phyloP scores from a whole-genome alignment of 2,113 vertebrate genomes.

The Nothobranchius kuhntae region DNA sequence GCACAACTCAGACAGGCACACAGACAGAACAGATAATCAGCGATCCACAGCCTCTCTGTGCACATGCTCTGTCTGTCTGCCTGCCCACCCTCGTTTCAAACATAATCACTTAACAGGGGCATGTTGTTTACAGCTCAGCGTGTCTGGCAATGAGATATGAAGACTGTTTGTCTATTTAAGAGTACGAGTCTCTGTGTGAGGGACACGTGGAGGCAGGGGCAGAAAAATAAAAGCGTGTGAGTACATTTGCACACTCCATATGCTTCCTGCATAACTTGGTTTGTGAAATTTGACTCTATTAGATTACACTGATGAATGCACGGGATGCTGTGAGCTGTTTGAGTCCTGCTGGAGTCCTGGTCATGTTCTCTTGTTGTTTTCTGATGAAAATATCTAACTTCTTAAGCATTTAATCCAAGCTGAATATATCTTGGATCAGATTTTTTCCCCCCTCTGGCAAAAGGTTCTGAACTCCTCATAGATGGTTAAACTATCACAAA shows the following conservation, averaged over 20 bases:
- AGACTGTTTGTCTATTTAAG: constrained; percentile 59
- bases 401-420: background rate
- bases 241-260: constrained; percentile 13
- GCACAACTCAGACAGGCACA: constrained; percentile 32
- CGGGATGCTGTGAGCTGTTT: background rate
- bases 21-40: constrained; percentile 50
- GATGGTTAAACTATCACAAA: background rate
- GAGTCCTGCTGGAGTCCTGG: background rate
- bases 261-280: constrained; percentile 27
- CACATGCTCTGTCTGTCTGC: constrained; percentile 26
- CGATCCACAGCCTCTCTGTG: constrained; percentile 24
- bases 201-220: background rate
- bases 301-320: constrained; percentile 20
- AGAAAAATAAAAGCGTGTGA: constrained; percentile 12
- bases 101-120: constrained; percentile 64
- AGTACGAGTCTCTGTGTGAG: constrained; percentile 18
- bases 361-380: background rate
- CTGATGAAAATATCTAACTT: background rate
- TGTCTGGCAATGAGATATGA: constrained; percentile 59
- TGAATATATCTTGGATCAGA: background rate
- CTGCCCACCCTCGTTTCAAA: constrained; percentile 47
- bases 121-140: constrained; percentile 60
- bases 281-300: constrained; percentile 24
- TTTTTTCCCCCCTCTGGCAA: background rate
- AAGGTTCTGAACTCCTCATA: constrained; percentile 1